Evolutionary conservation across 2,888 invertebrate genomes (phyloP), one percentile per base, ranked within the genome.

Genomic region (Gari tellinella): DNA sequence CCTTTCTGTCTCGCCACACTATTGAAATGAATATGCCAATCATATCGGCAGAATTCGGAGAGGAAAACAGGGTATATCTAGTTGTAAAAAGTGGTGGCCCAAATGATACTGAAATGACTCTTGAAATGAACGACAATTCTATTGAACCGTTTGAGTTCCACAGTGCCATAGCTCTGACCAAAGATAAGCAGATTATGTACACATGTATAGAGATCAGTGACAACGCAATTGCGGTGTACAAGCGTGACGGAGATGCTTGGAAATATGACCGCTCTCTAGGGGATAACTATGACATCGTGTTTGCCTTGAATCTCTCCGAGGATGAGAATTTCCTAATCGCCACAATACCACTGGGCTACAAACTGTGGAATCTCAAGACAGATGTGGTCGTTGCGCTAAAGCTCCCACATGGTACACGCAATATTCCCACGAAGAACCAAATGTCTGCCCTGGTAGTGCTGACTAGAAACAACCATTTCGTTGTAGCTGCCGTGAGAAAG

Each of bases 401-500:
- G 26, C 78, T 91, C 17, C 91, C 91, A 0, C 84, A 86, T 19
- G 97, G 97, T 0, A 96, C 97, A 4, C 93, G 98, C 49, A 99
- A 99, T 89, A 98, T 99, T 57, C 96, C 97, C 2, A 97, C 97
- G 15, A 96, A 95, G 91, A 96, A 98, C 93, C 95, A 97, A 86
- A 95, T 95, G 80, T 97, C 97, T 0, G 98, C 97, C 91, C 96
- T 97, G 0, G 95, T 98, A 56, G 97, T 97, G 94, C 94, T 99
- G 78, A 97, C 98, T 84, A 96, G 96, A 38, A 95, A 96, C 69
- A 95, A 96, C 85, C 95, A 96, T 86, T 98, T 97, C 89, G 97
- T 98, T 0, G 97, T 99, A 0, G 99, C 98, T 41, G 99, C 98
- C 1, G 98, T 99, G 1, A 79, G 97, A 82, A 98, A 98, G 92